Base-by-base conservation (phyloP, 2,797 vertebrate species). In the Poeciliopsis presidionis region DNA sequence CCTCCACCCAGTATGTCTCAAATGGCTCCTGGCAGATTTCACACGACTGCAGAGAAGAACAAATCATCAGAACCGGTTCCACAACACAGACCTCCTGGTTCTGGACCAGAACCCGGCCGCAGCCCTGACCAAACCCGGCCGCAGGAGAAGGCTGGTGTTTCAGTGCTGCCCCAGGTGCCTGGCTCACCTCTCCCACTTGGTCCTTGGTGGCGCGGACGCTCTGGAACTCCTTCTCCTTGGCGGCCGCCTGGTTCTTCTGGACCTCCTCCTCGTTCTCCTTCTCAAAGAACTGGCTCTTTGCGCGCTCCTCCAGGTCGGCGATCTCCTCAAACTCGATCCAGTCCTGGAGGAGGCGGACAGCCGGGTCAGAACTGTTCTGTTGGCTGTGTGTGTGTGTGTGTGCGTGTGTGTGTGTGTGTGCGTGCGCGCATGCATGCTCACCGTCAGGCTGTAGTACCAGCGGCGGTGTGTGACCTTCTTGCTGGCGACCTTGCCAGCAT, bases 271-370 rank as follows among this genome's bases (percentile, higher is more conserved):
- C 97, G 0, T 97, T 97, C 73, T 97, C 98, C 89, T 99, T 99
- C 94, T 99, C 98, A 84, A 99, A 99, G 93, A 99, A 99, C 73
- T 97, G 96, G 86, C 98, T 99, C 92, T 99, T 99, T 36, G 98
- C 98, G 57, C 98, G 96, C 81, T 99, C 98, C 90, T 99, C 98
- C 57, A 99, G 91, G 92, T 99, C 98, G 0, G 98, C 98, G 78
- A 99, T 98, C 96, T 99, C 98, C 93, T 99, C 98, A 86, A 99
- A 99, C 93, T 99, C 98, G 39, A 99, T 96, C 98, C 98, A 99
- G 89, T 99, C 98, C 98, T 99, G 88, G 7, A 46, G 16, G 5
- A 7, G 9, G 36, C 8, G 5, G 5, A 25, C 36, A 41, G 20
- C 22, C 1, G 8, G 20, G 7, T 67, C 36, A 30, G 28, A 33